Conservation (phyloP, 2,888 invertebrate genomes). For the Tinea semifulvella region DNA sequence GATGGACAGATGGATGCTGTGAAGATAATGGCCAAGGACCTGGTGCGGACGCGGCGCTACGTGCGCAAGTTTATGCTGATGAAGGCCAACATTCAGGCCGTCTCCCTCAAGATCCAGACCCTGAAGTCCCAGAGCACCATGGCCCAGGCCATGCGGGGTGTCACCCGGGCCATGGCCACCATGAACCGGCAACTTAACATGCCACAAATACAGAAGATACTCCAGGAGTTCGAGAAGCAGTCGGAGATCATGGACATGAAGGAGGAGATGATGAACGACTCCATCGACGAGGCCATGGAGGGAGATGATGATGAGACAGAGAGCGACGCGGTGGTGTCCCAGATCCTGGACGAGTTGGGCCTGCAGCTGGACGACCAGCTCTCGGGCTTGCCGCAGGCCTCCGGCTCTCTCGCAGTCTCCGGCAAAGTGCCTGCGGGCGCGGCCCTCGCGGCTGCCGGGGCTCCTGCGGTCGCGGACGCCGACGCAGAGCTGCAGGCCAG, state of each 20-base stretch:
- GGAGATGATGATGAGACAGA: conserved; percentile 98
- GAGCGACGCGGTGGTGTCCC: conserved; percentile 93
- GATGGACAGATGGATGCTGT: conserved; percentile 99
- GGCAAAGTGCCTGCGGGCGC: conserved; percentile 73
- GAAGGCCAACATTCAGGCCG: conserved; percentile 99
- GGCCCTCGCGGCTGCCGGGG: conserved; percentile 54
- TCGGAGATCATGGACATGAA: conserved; percentile 99
- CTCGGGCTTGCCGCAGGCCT: conserved; percentile 81
- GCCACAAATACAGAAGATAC: conserved; percentile 97
- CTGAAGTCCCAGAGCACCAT: conserved; percentile 98
- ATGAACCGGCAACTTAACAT: conserved; percentile 98
- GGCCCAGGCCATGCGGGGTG: conserved; percentile 99
- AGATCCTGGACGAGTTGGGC: conserved; percentile 97
- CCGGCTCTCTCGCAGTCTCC: conserved; percentile 65
- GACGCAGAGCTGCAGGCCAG: conserved; percentile 98
- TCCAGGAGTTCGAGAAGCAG: conserved; percentile 97
- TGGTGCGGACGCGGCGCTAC: conserved; percentile 94
- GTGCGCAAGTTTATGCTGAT: conserved; percentile 99
- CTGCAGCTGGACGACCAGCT: conserved; percentile 93
- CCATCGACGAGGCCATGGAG: conserved; percentile 99
- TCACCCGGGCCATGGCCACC: conserved; percentile 96
- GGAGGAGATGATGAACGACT: conserved; percentile 99
- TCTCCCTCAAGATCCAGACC: conserved; percentile 96
- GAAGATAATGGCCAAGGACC: conserved; percentile 99
- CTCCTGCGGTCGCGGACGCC: conserved; percentile 74